These are phyloP conservation scores for Gobio occitaniae DNA, from an alignment of 2,797 vertebrate genomes.

Conservation along the genomic window DNA sequence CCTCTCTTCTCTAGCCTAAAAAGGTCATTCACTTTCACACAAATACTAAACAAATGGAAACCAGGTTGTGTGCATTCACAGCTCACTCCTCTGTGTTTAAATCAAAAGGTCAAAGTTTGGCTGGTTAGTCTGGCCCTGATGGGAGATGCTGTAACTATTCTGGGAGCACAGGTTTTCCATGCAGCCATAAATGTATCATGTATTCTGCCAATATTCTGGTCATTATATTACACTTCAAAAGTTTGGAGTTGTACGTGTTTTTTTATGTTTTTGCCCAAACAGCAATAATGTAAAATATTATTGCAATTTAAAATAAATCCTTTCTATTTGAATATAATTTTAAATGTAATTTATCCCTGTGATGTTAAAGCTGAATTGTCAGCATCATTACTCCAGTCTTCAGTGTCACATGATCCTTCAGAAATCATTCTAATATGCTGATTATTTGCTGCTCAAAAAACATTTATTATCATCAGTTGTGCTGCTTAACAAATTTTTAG, in stretches of 20 bases:
- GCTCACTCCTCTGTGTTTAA: background rate
- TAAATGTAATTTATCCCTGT: background rate
- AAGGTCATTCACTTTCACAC: constrained; percentile 44
- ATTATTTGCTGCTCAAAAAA: too few species aligned
- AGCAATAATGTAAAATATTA: background rate
- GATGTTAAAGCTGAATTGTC: background rate
- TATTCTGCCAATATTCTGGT: background rate
- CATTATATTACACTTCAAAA: background rate
- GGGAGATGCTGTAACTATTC: background rate
- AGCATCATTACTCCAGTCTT: too few species aligned
- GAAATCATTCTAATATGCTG: too few species aligned
- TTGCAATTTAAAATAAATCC: background rate
- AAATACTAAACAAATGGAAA: constrained; percentile 34
- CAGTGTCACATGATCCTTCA: too few species aligned
- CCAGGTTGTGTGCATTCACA: background rate
- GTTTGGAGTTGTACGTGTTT: too few species aligned
- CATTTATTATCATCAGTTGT: too few species aligned
- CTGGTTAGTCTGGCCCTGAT: background rate
- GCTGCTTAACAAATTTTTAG: too few species aligned
- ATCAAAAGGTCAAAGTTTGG: background rate
- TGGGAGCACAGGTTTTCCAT: background rate
- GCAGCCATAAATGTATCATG: background rate
- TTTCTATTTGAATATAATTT: background rate
- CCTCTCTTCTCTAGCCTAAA: constrained; percentile 26
- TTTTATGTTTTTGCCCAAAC: background rate